A percentile compares a stretch with the other conserved stretches of the same genome.
phyloP scores from a whole-genome alignment of 1,140 invertebrate species.

The Drosophila pandora region DNA sequence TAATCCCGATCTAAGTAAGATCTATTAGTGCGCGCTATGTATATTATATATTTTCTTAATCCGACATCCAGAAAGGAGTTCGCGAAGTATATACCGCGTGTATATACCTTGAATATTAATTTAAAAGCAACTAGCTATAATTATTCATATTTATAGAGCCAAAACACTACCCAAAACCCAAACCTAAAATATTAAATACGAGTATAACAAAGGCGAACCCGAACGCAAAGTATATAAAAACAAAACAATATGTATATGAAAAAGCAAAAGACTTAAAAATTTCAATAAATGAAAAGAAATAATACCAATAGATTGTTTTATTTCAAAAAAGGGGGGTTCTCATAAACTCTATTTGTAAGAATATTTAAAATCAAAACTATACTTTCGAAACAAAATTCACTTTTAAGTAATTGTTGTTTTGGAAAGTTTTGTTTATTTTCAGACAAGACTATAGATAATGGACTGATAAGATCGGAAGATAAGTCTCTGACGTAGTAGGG shows the following conservation, averaged over 20 bases:
- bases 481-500: background rate
- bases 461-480: too few relatives aligned
- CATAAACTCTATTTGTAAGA: too few relatives aligned
- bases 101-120: conserved; percentile 75
- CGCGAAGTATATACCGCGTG: conserved; percentile 47
- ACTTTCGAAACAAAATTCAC: background rate
- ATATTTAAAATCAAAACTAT: too few relatives aligned
- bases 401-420: background rate
- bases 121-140: conserved; percentile 81
- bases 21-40: conserved; percentile 61
- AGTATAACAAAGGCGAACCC: conserved; percentile 40
- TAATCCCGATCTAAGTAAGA: conserved; percentile 57
- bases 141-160: conserved; percentile 81
- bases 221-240: conserved; percentile 56
- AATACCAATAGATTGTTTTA: conserved; percentile 59
- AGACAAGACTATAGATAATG: too few relatives aligned
- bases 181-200: conserved; percentile 75
- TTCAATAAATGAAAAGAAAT: conserved; percentile 80
- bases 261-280: conserved; percentile 81
- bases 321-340: background rate
- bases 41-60: conserved; percentile 59
- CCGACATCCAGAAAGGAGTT: conserved; percentile 49
- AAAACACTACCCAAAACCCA: conserved; percentile 80
- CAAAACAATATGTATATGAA: conserved; percentile 69
- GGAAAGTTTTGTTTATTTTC: background rate